These are phyloP conservation scores for Germaria angustata DNA, from an alignment of 2,888 invertebrate species.

Conservation along the genomic window DNA sequence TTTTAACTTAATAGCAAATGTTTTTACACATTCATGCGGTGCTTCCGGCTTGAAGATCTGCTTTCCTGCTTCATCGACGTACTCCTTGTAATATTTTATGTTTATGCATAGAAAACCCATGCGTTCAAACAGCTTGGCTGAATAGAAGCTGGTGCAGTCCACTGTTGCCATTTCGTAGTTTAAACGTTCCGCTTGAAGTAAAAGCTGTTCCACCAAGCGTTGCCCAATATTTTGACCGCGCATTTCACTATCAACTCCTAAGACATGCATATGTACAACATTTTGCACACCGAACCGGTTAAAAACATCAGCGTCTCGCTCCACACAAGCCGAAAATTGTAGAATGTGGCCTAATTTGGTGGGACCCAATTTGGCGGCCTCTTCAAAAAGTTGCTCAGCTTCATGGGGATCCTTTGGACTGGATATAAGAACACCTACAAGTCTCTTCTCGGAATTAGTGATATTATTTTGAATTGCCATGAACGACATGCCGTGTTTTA, in stretches of 20 bases:
- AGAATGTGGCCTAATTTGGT: constrained; percentile 75
- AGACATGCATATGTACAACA: constrained; percentile 74
- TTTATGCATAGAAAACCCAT: constrained; percentile 73
- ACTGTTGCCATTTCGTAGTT: constrained; percentile 72
- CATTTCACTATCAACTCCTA: constrained; percentile 72
- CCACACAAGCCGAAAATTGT: constrained; percentile 72
- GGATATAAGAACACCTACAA: constrained; percentile 74
- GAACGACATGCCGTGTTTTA: constrained; percentile 72
- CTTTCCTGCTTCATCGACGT: constrained; percentile 70
- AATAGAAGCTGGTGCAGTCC: constrained; percentile 77
- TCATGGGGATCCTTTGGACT: constrained; percentile 73
- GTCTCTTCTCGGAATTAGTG: background rate
- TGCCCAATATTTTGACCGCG: constrained; percentile 74
- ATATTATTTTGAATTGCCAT: constrained; percentile 64
- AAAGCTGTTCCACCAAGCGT: constrained; percentile 71
- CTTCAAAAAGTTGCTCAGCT: constrained; percentile 70
- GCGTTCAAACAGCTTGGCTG: constrained; percentile 72
- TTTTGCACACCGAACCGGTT: constrained; percentile 70
- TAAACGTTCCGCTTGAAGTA: constrained; percentile 68
- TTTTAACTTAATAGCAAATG: constrained; percentile 71
- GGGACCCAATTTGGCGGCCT: constrained; percentile 68
- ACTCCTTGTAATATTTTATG: constrained; percentile 71
- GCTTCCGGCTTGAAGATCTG: constrained; percentile 73
- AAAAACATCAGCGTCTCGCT: constrained; percentile 74
- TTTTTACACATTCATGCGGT: constrained; percentile 73